Conservation (phyloP, 2,888 invertebrate genomes). For the Drosophila niveifrons region DNA sequence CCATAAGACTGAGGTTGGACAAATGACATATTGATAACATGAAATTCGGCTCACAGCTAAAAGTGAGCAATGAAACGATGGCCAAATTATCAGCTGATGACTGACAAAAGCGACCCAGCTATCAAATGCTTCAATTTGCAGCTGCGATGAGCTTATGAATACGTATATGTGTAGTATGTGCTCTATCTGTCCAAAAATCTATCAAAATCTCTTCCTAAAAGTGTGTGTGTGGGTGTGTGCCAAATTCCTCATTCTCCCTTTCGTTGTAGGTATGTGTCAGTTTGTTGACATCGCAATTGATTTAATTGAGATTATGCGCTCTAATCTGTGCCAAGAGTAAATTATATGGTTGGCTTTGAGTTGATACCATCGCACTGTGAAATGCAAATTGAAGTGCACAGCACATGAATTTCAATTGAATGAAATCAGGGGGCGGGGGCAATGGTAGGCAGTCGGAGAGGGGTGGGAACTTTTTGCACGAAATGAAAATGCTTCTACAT, state of each 20-base stretch:
- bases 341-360: slow-evolving; percentile 42
- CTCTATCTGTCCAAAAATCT: slow-evolving; percentile 11
- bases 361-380: slow-evolving; percentile 43
- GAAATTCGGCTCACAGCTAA: neutral
- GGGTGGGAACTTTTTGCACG: neutral
- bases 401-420: slow-evolving; percentile 33
- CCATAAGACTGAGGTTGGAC: too few species aligned
- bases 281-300: slow-evolving; percentile 57
- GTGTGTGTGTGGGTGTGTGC: slow-evolving; percentile 4
- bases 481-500: slow-evolving; percentile 31
- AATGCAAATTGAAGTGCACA: slow-evolving; percentile 65
- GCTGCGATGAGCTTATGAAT: slow-evolving; percentile 28
- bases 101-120: neutral
- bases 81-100: slow-evolving; percentile 8
- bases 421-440: neutral
- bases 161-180: slow-evolving; percentile 16
- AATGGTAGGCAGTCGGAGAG: neutral
- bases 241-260: neutral
- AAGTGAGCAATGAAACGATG: neutral
- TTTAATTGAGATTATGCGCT: slow-evolving; percentile 69
- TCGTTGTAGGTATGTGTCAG: slow-evolving; percentile 6
- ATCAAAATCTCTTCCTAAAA: slow-evolving; percentile 6
- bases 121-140: slow-evolving; percentile 9
- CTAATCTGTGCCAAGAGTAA: slow-evolving; percentile 46
- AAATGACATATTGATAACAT: neutral